Base-by-base conservation (phyloP, 2,797 vertebrate species). In the Neoniphon sammara region DNA sequence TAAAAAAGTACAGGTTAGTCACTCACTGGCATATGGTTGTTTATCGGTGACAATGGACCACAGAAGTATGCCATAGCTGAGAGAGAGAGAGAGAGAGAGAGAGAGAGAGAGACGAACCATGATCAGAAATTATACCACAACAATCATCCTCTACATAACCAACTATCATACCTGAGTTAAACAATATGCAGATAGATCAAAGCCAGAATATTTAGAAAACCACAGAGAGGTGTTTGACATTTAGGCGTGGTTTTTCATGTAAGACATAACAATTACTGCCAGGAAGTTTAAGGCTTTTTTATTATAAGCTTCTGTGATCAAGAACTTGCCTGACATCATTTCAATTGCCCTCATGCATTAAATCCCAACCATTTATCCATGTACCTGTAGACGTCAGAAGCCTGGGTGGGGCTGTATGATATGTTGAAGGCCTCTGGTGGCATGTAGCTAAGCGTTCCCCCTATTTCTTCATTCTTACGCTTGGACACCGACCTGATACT, bases 321-420 rank as follows among this genome's bases (percentile, higher is more conserved):
- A 20, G 39, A 47, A 49, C 7, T 44, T 12, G 15, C 5, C 7
- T 12, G 12, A 54, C 49, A 60, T 18, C 9, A 42, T 42, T 42
- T 14, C 39, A 42, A 42, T 42, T 42, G 39, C 12, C 39, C 39
- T 42, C 6, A 8, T 36, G 7, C 39, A 42, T 42, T 42, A 12
- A 42, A 12, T 12, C 39, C 39, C 39, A 12, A 1, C 39, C 36
- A 10, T 12, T 11, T 3, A 10, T 27, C 25, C 25, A 27, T 7
- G 27, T 85, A 94, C 94, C 94, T 94, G 90, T 95, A 95, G 47
- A 94, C 83, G n/a, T 95, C 94, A 0, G 85, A 92, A 49, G 93
- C 89, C 39, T 4, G 23, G 0, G 66, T 71, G 0, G 93, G 91
- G 2, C 17, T 73, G 81, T 93, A 94, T 0, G 57, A 49, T 1